Base-by-base conservation (phyloP, 92 coral and sea anemone species). In the Isaurus tuberculatus region DNA sequence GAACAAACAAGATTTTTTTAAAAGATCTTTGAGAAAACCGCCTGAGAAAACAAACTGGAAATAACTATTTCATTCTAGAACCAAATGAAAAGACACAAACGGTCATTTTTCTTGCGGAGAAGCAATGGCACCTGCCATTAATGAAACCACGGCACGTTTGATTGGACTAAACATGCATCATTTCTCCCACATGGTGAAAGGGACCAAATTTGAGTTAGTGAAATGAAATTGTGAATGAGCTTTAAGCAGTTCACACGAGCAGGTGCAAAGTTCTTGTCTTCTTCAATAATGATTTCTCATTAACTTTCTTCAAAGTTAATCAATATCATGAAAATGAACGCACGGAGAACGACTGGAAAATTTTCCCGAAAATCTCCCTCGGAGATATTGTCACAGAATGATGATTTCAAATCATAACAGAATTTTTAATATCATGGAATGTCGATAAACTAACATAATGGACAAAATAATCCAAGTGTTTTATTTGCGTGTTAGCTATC, bases 161-260 rank as follows among this genome's bases (percentile, higher is more conserved):
- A 77, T 77, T 77, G 82, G 82, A 0, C 51, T 16, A 19, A n/a
- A 27, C 27, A 28, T 0, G 20, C 2, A 73, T 73, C 25, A 73
- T 8, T 48, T 60, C 46, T 40, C 79, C 65, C 79, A 73, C 79
- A 67, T 22, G 19, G 42, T 20, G 31, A 2, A 30, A 17, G 32
- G 44, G 32, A 32, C 19, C 32, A 44, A 33, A 29, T 43, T 16
- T 30, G 72, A 67, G 16, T 17, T 43, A 14, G 16, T 5, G 72
- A 14, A 22, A 33, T 26, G 43, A 67, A 32, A 32, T 31, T 67
- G 0, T 67, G 46, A 67, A 67, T 32, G 22, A 26, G 72, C 72
- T 67, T 33, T 31, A 67, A 67, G 72, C 44, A 67, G 72, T 67
- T 67, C 72, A 33, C 46, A 67, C 25, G 46, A 67, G 72, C 72